Base-by-base conservation (phyloP, 2,113 vertebrate genomes). In the Monopterus albus region DNA sequence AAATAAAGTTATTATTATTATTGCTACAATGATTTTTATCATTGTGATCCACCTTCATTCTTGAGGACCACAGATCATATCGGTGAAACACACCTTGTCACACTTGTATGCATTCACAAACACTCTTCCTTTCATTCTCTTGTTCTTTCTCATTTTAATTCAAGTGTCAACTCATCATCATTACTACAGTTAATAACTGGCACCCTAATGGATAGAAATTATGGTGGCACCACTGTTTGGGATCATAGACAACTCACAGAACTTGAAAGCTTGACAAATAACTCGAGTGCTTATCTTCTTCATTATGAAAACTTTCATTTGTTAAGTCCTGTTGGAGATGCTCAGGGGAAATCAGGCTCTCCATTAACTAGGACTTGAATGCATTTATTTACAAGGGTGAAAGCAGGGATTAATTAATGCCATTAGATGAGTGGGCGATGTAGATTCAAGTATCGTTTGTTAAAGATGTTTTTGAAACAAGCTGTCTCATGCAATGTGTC, bases 301-400 rank as follows among this genome's bases (percentile, higher is more conserved):
- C 58, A 29, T 73, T 63, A 72, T 76, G n/a, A 70, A n/a, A 84
- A 79, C 55, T 73, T 81, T 79, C 45, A 79, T 87, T 85, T 75
- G 61, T 79, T 86, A 60, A 59, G 20, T 71, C 59, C 20, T 72
- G 64, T 53, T 46, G 7, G 60, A 52, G 51, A 82, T 47, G 60
- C 87, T 83, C 79, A 6, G 45, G 88, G 87, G 86, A 87, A 88
- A 88, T 88, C 72, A 83, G 35, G 25, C 46, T 25, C 26, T 75
- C 66, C 53, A 78, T 87, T 78, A 75, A 77, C 33, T 36, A 35
- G 25, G 40, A 70, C 53, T 43, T 23, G 3, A 63, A 52, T 71
- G 62, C 29, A 70, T 78, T 73, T 77, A 77, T 77, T 82, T 80
- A 81, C 78, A 76, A 58, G 43, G 39, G 0, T 39, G 21, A 58